A percentile compares a stretch with the other conserved stretches of the same genome.
Conservation (phyloP, 2,797 vertebrate species). For the Merluccius polli region DNA sequence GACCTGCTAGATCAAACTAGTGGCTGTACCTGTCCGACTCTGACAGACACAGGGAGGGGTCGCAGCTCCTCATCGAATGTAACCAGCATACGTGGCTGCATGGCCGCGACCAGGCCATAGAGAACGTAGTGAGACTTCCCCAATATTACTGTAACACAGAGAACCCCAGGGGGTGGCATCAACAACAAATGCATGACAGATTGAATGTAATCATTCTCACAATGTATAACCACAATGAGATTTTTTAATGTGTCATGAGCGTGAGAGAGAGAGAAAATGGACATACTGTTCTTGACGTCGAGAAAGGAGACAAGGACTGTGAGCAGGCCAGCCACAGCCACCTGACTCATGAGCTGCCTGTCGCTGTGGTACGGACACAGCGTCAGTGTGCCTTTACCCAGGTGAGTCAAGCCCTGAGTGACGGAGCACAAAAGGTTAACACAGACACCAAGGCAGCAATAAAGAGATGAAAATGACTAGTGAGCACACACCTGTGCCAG, state of each 20-base stretch:
- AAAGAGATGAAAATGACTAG: background rate
- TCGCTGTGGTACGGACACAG: slow-evolving; percentile 98
- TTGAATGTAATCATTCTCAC: too few relatives aligned
- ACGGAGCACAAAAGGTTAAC: slow-evolving; percentile 6
- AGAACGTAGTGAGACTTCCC: slow-evolving; percentile 96
- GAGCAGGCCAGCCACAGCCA: slow-evolving; percentile 92
- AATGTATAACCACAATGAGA: background rate
- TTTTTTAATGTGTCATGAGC: background rate
- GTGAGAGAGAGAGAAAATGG: slow-evolving; percentile 17
- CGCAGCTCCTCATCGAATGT: slow-evolving; percentile 94
- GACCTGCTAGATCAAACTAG: background rate
- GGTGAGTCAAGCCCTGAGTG: slow-evolving; percentile 90
- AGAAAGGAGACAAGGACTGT: slow-evolving; percentile 95
- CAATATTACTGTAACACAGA: slow-evolving; percentile 82
- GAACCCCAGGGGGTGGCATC: slow-evolving; percentile 20
- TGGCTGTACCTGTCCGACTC: slow-evolving; percentile 89
- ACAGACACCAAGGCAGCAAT: background rate
- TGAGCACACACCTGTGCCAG: slow-evolving; percentile 86
- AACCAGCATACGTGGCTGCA: slow-evolving; percentile 98
- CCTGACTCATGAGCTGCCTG: slow-evolving; percentile 98
- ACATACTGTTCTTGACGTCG: slow-evolving; percentile 97
- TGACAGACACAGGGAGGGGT: slow-evolving; percentile 90
- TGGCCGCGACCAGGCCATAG: slow-evolving; percentile 93
- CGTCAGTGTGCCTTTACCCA: slow-evolving; percentile 96
- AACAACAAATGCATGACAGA: slow-evolving; percentile 9